Evolutionary conservation across 2,888 invertebrate genomes (phyloP), one percentile per base, ranked within the genome.

Genomic region (Enchytraeus crypticus): DNA sequence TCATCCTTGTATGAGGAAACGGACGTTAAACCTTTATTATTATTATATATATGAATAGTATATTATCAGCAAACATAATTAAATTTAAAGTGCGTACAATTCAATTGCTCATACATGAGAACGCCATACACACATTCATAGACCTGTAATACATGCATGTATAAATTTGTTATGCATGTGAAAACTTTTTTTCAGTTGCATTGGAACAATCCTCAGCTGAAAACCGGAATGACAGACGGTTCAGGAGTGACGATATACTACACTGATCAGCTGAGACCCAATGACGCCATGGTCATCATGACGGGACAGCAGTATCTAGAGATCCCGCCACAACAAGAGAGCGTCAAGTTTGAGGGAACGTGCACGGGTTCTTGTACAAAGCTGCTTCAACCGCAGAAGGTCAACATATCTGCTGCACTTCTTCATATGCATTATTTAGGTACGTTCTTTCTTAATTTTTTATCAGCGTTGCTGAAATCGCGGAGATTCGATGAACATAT

Each of bases 381-480:
- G n/a, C 14, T 14, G 18, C 21, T 60, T 1, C n/a, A n/a, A n/a
- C 23, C 55, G 0, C 5, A 56, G 1, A 8, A 26, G 0, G 47
- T 45, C 18, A 32, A 57, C 23, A 4, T 60, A 11, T 1, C 60
- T 11, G 5, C 29, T 4, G 23, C 18, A 2, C 14, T 45, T 45
- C 23, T 56, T 3, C 60, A 60, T 27, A 60, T 60, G 60, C 60
- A 60, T n/a, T 33, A 30, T 14, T 26, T 60, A 18, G 60, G 60
- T 60, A 45, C 21, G 29, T 46, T 11, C 27, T 23, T 18, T 26
- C 11, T 8, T 46, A 46, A 5, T 11, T 23, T 4, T n/a, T 38
- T 38, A 38, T 14, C n/a, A n/a, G n/a, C n/a, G n/a, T n/a, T n/a
- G n/a, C n/a, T n/a, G n/a, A n/a, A n/a, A n/a, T n/a, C n/a, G n/a